Evolutionary conservation across 2,113 vertebrate genomes (phyloP), one percentile per base, ranked within the genome.

Genomic region (Brachyistius frenatus): DNA sequence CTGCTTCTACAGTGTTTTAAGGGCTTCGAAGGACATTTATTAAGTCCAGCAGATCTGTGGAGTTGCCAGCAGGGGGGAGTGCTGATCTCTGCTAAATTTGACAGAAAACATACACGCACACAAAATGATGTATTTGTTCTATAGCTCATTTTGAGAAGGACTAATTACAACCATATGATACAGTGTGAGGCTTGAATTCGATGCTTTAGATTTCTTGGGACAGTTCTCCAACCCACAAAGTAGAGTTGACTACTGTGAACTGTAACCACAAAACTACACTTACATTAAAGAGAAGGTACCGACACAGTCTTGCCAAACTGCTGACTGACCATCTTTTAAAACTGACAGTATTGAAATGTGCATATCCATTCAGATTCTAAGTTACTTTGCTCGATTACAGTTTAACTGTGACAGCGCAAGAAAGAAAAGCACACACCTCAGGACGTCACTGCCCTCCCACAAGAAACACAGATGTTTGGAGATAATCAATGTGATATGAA

Each of bases 1-100:
- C 23, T 58, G 53, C n/a, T 7, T 52, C 10, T 57, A 1, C 6
- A 5, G 15, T 41, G 16, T 57, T 61, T 69, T 4, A 50, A 50
- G 71, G 63, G 30, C 55, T 77, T 74, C 44, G 60, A 39, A 64
- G 4, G 53, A 32, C 30, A 58, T 14, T 0, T 63, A 55, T 66
- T 56, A 32, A 41, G 5, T 41, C 16, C 32, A 69, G 79, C 55
- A 87, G 58, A 37, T 88, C 58, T 84, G 32, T 47, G 41, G 41
- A 62, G 44, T 62, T 63, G 58, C 91, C 93, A 94, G 88, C 76
- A 93, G 93, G 92, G 91, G 91, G 92, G 73, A 90, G 89, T 93
- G 90, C 86, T 86, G 92, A 76, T 91, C 91, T 94, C 91, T 90
- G 70, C 65, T 73, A 90, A 88, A 90, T 77, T 55, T 65, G 41